A percentile compares a stretch with the other conserved stretches of the same genome.
Conservation (phyloP, 2,888 invertebrate species). For the Drepanosiphum platanoidis region DNA sequence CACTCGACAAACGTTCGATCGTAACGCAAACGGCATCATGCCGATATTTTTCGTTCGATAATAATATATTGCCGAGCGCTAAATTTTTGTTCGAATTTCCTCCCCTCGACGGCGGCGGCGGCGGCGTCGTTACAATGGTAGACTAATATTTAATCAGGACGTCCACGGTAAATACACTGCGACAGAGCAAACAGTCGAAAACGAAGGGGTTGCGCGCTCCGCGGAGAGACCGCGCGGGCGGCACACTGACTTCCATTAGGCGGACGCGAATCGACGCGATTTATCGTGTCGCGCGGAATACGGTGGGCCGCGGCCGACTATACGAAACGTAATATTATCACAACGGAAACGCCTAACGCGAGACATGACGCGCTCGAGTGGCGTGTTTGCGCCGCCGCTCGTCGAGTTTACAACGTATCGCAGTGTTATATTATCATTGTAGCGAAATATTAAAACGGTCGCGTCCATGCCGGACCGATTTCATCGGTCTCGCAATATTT, state of each 20-base stretch:
- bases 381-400: too few relatives aligned
- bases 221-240: background rate
- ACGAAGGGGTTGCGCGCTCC: background rate
- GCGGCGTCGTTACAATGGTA: slow-evolving; percentile 30
- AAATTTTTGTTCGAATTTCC: slow-evolving; percentile 11
- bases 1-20: background rate
- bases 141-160: slow-evolving; percentile 56
- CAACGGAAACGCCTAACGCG: too few relatives aligned
- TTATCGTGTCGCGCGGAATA: background rate
- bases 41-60: slow-evolving; percentile 7
- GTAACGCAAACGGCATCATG: background rate
- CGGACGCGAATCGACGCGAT: slow-evolving; percentile 7
- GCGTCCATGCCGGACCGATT: too few relatives aligned
- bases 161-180: slow-evolving; percentile 45
- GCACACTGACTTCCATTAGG: slow-evolving; percentile 16
- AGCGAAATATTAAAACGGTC: too few relatives aligned
- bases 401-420: too few relatives aligned
- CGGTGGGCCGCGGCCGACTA: too few relatives aligned
- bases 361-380: too few relatives aligned
- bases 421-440: too few relatives aligned
- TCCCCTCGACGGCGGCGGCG: background rate
- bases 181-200: slow-evolving; percentile 23
- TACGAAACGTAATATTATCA: too few relatives aligned
- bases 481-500: too few relatives aligned
- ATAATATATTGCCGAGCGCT: background rate